These are phyloP conservation scores for Muscidifurax raptorellus DNA, from an alignment of 1,140 invertebrate species.

Conservation along the genomic window DNA sequence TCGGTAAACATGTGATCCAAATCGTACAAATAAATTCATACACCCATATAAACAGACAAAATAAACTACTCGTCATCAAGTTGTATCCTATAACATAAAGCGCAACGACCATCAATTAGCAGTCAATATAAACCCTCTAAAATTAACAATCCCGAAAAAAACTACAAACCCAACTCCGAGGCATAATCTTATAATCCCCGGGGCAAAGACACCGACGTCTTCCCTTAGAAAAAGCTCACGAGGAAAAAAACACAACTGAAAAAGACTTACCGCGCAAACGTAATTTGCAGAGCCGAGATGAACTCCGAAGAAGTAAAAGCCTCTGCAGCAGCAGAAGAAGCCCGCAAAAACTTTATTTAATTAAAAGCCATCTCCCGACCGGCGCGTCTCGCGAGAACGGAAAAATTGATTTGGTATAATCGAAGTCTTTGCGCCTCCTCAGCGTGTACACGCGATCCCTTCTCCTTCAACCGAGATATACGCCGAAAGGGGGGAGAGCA, in stretches of 20 bases:
- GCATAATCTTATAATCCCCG: too few relatives aligned
- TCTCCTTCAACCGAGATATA: not conserved
- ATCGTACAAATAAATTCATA: too few relatives aligned
- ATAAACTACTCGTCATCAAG: too few relatives aligned
- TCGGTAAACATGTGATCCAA: too few relatives aligned
- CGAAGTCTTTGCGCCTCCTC: conserved; percentile 11
- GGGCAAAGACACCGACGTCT: not conserved
- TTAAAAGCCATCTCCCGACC: conserved; percentile 24
- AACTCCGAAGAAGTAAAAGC: not conserved
- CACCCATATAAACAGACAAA: too few relatives aligned
- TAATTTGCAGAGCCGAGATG: not conserved
- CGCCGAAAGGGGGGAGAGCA: not conserved
- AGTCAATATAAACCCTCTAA: too few relatives aligned
- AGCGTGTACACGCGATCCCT: conserved; percentile 7
- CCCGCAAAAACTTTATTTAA: conserved; percentile 41
- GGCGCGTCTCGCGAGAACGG: not conserved
- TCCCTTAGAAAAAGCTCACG: too few relatives aligned
- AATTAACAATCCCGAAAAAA: too few relatives aligned
- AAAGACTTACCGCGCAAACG: conserved; percentile 7
- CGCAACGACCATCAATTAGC: too few relatives aligned
- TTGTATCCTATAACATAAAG: too few relatives aligned
- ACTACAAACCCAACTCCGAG: too few relatives aligned
- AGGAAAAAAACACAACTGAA: not conserved
- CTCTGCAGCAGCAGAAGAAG: not conserved
- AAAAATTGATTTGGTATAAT: conserved; percentile 44